Conservation (phyloP, 1,140 invertebrate genomes). For the Drosophila parvula region DNA sequence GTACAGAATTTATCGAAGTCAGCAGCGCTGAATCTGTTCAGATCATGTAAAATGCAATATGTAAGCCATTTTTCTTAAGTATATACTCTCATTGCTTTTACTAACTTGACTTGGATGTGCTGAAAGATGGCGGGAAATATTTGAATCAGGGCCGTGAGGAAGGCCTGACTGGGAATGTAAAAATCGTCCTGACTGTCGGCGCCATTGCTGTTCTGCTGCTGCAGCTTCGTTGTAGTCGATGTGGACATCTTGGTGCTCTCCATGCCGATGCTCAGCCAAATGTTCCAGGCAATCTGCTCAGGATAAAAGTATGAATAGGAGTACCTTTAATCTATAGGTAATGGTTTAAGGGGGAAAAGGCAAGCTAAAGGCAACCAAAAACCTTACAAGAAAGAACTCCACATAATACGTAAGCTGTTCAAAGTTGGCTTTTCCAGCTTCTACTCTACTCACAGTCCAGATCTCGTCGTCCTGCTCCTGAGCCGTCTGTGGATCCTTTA, state of each 20-base stretch:
- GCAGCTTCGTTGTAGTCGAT: conserved; percentile 83
- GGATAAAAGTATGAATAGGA: not conserved
- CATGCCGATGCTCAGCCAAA: conserved; percentile 93
- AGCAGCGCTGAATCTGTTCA: conserved; percentile 87
- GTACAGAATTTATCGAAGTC: conserved; percentile 92
- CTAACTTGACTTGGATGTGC: conserved; percentile 91
- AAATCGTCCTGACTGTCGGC: conserved; percentile 85
- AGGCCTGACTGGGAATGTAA: conserved; percentile 95
- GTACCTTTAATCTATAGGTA: not conserved
- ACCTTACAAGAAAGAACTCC: not conserved
- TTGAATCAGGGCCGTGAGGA: conserved; percentile 96
- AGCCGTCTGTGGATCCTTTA: conserved; percentile 68
- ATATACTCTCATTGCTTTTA: not conserved
- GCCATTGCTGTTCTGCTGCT: conserved; percentile 31
- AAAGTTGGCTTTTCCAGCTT: not conserved
- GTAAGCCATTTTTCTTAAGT: no score
- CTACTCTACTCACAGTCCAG: conserved; percentile 86
- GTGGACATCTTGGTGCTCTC: conserved; percentile 89
- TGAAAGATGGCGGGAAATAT: conserved; percentile 97
- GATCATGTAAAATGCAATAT: no score
- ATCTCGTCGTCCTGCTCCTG: conserved; percentile 86
- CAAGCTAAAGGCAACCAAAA: not conserved
- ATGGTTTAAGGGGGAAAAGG: not conserved
- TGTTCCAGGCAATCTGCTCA: conserved; percentile 89
- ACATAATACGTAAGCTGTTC: no score